Percentiles rank a stretch among this genome's conserved stretches.
phyloP scores from a whole-genome alignment of 2,113 vertebrate genomes.

The Petromus typicus region DNA sequence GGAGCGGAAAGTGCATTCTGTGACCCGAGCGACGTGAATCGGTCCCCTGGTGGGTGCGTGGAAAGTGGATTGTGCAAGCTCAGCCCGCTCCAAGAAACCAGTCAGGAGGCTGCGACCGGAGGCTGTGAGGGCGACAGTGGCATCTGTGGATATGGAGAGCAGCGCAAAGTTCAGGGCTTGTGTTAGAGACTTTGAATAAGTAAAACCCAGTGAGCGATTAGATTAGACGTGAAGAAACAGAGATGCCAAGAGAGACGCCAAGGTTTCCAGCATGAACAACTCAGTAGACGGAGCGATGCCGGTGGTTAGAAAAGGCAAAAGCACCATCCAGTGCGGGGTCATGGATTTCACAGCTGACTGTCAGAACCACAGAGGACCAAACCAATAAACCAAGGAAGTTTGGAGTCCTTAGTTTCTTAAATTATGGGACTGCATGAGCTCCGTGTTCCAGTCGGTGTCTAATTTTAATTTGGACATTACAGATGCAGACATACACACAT shows the following conservation, averaged over 20 bases:
- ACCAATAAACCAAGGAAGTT: not conserved
- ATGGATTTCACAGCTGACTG: not conserved
- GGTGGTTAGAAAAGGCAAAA: not conserved
- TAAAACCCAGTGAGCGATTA: not conserved
- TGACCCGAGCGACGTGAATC: not conserved
- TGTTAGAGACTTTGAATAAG: not conserved
- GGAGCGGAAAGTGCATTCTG: not conserved
- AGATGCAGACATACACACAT: not conserved
- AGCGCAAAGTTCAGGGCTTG: not conserved
- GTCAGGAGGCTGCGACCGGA: not conserved
- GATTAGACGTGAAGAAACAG: not conserved
- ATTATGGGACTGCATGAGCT: constrained; percentile 9
- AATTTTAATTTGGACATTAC: not conserved
- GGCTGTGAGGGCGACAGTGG: not conserved
- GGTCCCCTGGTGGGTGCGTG: not conserved
- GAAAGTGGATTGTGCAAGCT: not conserved
- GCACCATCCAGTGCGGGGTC: not conserved
- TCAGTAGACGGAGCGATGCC: not conserved
- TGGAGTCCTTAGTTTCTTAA: not conserved
- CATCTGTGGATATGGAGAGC: not conserved
- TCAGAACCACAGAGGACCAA: not conserved
- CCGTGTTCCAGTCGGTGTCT: not conserved
- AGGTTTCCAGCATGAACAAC: not conserved
- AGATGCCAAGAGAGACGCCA: not conserved
- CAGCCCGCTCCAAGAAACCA: not conserved